phyloP scores from a whole-genome alignment of 2,113 vertebrate genomes.

The Petroica traversi region DNA sequence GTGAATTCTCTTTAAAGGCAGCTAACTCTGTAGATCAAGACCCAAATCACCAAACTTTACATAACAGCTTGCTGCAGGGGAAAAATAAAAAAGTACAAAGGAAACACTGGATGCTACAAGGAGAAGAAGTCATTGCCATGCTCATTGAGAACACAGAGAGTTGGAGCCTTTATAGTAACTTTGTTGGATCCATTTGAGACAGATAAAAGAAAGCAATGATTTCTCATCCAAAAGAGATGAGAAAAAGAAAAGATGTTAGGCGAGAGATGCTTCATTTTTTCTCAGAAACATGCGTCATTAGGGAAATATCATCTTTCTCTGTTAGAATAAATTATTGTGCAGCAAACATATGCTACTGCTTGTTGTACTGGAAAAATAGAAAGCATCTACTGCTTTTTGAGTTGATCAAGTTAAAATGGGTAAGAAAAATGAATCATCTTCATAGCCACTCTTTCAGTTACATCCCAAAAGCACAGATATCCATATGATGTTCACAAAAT shows the following conservation, averaged over 20 bases:
- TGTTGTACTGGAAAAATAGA: neutral
- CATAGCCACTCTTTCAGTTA: neutral
- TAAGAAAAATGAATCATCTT: neutral
- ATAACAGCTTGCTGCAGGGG: neutral
- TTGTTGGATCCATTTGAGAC: neutral
- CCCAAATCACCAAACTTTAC: neutral
- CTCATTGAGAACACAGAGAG: neutral
- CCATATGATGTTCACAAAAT: neutral
- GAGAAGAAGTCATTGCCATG: neutral
- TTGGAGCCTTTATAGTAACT: neutral
- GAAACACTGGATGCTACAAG: neutral
- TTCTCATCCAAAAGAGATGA: neutral
- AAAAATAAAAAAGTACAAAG: neutral
- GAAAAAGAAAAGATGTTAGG: neutral
- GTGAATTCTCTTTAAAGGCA: neutral
- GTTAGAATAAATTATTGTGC: slow-evolving; percentile 8
- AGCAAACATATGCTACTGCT: neutral
- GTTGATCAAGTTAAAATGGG: neutral
- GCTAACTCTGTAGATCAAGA: neutral
- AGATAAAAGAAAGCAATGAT: slow-evolving; percentile 3
- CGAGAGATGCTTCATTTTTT: neutral
- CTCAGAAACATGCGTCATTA: neutral
- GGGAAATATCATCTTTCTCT: neutral
- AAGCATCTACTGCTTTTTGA: neutral
- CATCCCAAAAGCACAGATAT: neutral